Evolutionary conservation across 2,888 invertebrate genomes (phyloP).

Genomic region (Galeopsomyia nigrocyanea): DNA sequence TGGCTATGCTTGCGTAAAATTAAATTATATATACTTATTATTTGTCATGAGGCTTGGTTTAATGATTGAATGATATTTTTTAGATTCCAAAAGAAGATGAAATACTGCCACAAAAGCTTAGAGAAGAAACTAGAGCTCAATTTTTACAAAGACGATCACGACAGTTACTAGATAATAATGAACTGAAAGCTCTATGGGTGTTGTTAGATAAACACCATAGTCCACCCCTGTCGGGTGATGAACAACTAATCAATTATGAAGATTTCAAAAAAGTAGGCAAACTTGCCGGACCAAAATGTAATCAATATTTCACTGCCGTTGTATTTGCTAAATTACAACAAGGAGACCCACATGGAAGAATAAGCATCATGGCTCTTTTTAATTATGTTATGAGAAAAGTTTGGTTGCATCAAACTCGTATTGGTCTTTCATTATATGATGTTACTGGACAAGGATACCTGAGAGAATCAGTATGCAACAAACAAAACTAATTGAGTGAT

Average conservation of each 20-base stretch:
- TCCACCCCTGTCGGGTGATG: constrained; percentile 79
- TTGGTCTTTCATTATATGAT: constrained; percentile 93
- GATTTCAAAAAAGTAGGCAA: constrained; percentile 86
- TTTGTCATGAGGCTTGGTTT: constrained; percentile 8
- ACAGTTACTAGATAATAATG: constrained; percentile 88
- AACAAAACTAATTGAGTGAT: constrained; percentile 9
- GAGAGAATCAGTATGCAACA: constrained; percentile 78
- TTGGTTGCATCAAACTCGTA: constrained; percentile 95
- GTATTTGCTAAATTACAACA: constrained; percentile 91
- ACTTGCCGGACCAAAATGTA: constrained; percentile 82
- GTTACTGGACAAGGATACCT: constrained; percentile 92
- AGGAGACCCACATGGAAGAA: constrained; percentile 87
- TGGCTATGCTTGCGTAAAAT: not conserved
- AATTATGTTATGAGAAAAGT: constrained; percentile 96
- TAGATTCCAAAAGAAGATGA: constrained; percentile 83
- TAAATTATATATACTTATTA: not conserved
- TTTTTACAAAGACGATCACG: constrained; percentile 88
- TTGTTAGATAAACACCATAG: constrained; percentile 86
- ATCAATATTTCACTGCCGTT: constrained; percentile 84
- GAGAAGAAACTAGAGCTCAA: constrained; percentile 90
- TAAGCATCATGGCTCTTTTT: constrained; percentile 90
- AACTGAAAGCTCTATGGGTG: constrained; percentile 87
- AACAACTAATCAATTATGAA: constrained; percentile 87
- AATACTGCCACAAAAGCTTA: constrained; percentile 81
- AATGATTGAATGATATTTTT: constrained; percentile 8